A percentile compares a stretch with the other conserved stretches of the same genome.
Evolutionary conservation across 2,888 invertebrate species (phyloP).

Genomic region (Uloborus plumipes): DNA sequence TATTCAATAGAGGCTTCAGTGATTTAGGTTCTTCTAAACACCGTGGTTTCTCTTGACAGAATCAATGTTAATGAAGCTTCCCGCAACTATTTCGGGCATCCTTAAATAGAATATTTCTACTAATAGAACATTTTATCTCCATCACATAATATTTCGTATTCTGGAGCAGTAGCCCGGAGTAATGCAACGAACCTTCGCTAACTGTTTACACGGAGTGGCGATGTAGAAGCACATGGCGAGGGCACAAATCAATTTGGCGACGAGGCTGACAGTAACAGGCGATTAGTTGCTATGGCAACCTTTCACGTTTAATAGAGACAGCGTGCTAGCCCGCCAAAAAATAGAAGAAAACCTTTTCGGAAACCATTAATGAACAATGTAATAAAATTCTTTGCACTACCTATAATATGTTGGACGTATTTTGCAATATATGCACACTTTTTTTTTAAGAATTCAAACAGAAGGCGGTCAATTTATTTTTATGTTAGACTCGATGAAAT

Average conservation of each 20-base stretch:
- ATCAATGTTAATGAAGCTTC: background rate
- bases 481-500: no score
- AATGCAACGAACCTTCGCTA: background rate
- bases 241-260: constrained; percentile 28
- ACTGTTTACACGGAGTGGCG: constrained; percentile 21
- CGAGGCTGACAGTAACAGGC: constrained; percentile 19
- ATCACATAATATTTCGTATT: constrained; percentile 6
- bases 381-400: no score
- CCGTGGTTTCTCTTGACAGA: no score
- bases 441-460: no score
- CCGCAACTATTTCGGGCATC: background rate
- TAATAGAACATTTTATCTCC: no score
- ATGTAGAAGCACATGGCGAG: constrained; percentile 28
- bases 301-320: background rate
- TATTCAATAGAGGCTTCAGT: no score
- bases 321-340: constrained; percentile 17
- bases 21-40: no score
- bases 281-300: constrained; percentile 22
- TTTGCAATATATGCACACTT: no score
- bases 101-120: no score
- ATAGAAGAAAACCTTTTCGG: background rate
- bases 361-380: no score
- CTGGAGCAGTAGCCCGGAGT: constrained; percentile 6
- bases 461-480: no score
- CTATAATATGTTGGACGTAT: no score